phyloP scores from a whole-genome alignment of 2,888 invertebrate genomes.

The Sisyra nigra region DNA sequence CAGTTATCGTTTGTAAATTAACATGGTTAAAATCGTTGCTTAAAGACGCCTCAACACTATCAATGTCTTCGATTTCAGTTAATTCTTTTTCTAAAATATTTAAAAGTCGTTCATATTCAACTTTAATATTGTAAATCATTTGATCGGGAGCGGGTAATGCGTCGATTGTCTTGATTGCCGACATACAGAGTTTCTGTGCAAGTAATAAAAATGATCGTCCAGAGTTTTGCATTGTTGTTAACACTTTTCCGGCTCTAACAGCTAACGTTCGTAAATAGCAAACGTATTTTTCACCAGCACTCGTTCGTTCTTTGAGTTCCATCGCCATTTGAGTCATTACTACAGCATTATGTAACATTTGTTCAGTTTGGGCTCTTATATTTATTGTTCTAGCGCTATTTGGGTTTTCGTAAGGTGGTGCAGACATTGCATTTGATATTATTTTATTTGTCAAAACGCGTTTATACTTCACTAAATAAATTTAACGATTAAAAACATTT shows the following conservation, averaged over 20 bases:
- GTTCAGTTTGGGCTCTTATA: slow-evolving; percentile 18
- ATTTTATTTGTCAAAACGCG: no score
- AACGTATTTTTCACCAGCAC: slow-evolving; percentile 25
- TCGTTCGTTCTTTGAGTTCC: slow-evolving; percentile 24
- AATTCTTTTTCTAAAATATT: slow-evolving; percentile 24
- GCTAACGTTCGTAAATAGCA: slow-evolving; percentile 23
- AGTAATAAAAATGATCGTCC: slow-evolving; percentile 22
- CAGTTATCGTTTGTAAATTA: slow-evolving; percentile 19
- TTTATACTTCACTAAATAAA: no score
- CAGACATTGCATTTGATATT: no score
- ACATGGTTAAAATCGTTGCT: slow-evolving; percentile 10
- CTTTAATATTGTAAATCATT: slow-evolving; percentile 14
- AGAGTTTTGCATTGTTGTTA: slow-evolving; percentile 22
- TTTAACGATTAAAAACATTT: no score
- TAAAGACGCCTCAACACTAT: slow-evolving; percentile 14
- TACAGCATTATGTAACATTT: slow-evolving; percentile 22
- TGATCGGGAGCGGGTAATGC: slow-evolving; percentile 7
- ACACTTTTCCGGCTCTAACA: slow-evolving; percentile 22
- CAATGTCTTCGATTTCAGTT: slow-evolving; percentile 20
- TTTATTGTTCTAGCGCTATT: slow-evolving; percentile 11
- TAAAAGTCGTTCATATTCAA: slow-evolving; percentile 23
- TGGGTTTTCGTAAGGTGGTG: neutral
- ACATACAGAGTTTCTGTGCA: slow-evolving; percentile 21
- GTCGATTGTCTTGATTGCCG: slow-evolving; percentile 17
- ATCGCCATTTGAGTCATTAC: slow-evolving; percentile 26